Conservation (phyloP, 1,140 invertebrate genomes). For the Brevipalpus yothersi region DNA sequence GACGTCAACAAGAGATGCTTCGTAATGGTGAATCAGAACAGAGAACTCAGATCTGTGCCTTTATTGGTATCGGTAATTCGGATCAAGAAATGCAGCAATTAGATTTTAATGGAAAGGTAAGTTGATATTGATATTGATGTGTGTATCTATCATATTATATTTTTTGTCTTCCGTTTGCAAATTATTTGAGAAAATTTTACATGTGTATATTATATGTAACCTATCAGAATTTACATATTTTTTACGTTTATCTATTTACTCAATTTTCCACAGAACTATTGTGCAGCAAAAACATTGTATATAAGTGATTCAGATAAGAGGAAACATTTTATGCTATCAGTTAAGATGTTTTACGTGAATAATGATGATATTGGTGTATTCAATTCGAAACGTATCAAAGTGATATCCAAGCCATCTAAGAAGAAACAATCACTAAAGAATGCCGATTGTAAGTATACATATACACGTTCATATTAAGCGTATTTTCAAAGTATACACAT, state of each 20-base stretch:
- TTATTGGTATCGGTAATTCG: constrained; percentile 94
- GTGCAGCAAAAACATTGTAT: constrained; percentile 94
- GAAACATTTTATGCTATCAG: constrained; percentile 96
- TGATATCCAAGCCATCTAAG: constrained; percentile 98
- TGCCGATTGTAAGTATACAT: constrained; percentile 47
- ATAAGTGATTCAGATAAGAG: constrained; percentile 98
- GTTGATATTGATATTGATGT: background rate
- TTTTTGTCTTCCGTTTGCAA: too few species aligned
- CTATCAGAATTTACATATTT: too few species aligned
- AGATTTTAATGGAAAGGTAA: constrained; percentile 58
- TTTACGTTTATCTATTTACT: too few species aligned
- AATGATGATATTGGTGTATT: constrained; percentile 96
- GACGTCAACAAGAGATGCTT: constrained; percentile 68
- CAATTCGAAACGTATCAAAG: constrained; percentile 95
- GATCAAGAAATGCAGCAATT: constrained; percentile 98
- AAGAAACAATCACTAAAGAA: constrained; percentile 99
- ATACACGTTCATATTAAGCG: background rate
- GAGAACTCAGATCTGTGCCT: constrained; percentile 75
- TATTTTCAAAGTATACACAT: too few species aligned
- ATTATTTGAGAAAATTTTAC: too few species aligned
- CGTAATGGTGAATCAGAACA: constrained; percentile 57
- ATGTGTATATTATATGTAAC: too few species aligned
- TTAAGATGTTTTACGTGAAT: constrained; percentile 97
- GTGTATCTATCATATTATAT: too few species aligned
- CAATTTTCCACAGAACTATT: constrained; percentile 53